A percentile compares a stretch with the other conserved stretches of the same genome.
Evolutionary conservation across 2,113 vertebrate genomes (phyloP).

Genomic region (Neolamprologus modestus): DNA sequence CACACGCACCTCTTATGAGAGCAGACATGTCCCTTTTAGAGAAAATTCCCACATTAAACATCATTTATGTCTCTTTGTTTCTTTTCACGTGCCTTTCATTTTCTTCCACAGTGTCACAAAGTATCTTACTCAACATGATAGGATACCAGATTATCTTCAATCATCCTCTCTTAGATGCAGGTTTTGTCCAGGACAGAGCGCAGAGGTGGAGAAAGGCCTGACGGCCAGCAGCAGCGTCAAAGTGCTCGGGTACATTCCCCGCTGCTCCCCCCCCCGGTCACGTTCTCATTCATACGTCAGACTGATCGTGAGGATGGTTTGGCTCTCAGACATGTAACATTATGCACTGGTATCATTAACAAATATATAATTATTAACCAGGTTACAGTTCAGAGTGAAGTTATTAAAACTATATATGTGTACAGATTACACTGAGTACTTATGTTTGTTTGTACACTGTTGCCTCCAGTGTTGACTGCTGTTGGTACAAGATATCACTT

Average conservation of each 20-base stretch:
- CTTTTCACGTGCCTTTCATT: not conserved
- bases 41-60: slow-evolving; percentile 8
- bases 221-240: not conserved
- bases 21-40: not conserved
- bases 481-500: not conserved
- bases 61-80: not conserved
- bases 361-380: not conserved
- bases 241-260: slow-evolving; percentile 3
- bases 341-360: slow-evolving; percentile 22
- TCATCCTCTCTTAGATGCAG: slow-evolving; percentile 40
- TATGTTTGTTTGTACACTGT: not conserved
- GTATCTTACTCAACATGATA: slow-evolving; percentile 33
- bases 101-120: slow-evolving; percentile 31
- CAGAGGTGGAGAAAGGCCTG: not conserved
- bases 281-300: slow-evolving; percentile 47
- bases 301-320: slow-evolving; percentile 25
- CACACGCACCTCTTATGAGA: not conserved
- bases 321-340: slow-evolving; percentile 56
- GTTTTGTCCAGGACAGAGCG: slow-evolving; percentile 14
- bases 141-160: slow-evolving; percentile 40
- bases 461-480: not conserved
- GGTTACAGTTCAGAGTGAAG: not conserved
- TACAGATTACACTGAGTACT: not conserved
- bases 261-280: slow-evolving; percentile 53
- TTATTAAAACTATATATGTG: not conserved